phyloP scores from a whole-genome alignment of 2,113 vertebrate genomes.

The Geothlypis trichas region DNA sequence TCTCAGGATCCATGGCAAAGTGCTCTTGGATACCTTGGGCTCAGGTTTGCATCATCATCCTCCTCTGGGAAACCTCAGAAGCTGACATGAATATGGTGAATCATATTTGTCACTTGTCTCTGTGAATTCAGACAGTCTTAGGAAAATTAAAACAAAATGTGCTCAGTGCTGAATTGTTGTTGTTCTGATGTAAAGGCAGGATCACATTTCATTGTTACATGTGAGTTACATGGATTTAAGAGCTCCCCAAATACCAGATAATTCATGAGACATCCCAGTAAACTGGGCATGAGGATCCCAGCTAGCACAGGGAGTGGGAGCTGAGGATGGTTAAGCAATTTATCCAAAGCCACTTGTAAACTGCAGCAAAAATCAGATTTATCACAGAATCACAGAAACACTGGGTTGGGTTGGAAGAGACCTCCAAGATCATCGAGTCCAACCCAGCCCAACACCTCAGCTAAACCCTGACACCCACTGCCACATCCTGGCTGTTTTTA shows the following conservation, averaged over 20 bases:
- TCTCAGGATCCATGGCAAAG: fast-evolving
- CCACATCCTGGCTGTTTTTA: neutral
- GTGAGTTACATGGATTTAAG: neutral
- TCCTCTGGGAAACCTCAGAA: neutral
- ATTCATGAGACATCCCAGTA: neutral
- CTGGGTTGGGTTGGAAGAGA: neutral
- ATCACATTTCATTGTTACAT: neutral
- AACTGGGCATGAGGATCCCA: neutral
- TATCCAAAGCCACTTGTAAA: neutral
- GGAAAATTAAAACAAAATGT: neutral
- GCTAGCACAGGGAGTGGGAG: neutral
- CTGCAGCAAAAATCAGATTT: neutral
- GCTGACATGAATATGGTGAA: neutral
- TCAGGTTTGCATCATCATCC: neutral
- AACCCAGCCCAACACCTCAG: neutral
- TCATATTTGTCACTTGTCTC: neutral
- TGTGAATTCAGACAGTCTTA: neutral
- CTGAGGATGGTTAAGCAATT: neutral
- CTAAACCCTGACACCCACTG: neutral
- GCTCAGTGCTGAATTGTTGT: neutral
- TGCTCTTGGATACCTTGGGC: too few species aligned
- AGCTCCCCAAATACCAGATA: neutral
- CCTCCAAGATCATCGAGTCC: neutral
- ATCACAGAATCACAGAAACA: neutral
- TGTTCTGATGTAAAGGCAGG: neutral